Base-by-base conservation (phyloP, 2,113 vertebrate genomes). In the Verasper variegatus region DNA sequence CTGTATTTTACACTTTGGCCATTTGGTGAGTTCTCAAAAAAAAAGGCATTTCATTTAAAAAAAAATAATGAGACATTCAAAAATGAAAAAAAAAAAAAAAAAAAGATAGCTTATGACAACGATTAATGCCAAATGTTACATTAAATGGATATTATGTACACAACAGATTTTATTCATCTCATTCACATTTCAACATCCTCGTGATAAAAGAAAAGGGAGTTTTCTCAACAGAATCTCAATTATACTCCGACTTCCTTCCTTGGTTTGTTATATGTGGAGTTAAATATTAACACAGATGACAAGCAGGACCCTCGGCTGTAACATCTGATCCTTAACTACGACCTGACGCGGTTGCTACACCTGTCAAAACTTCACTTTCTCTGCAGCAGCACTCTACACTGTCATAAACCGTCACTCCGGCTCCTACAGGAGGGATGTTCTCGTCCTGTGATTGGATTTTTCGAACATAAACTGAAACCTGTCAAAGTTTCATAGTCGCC, bases 1-100 rank as follows among this genome's bases (percentile, higher is more conserved):
- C 85, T 90, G 86, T 84, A 94, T 92, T 89, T 89, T 92, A 96
- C 94, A 92, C 94, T 96, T 96, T 97, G 96, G 96, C 96, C 92
- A 93, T 90, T 91, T 90, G 90, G 94, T 90, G 80, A 86, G 86
- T 92, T 93, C 83, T 90, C 83, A 88, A 93, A 91, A 63, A 91
- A 63, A 88, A 89, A 92, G 76, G 90, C 88, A 88, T 90, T 87
- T 92, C 81, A 85, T 81, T 76, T 65, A 72, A 94, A 93, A 91
- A 21, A 85, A 91, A 82, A 72, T 68, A 75, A 72, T 12, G 37
- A 88, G 0, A 89, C 86, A 89, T 88, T 86, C 79, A 88, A 81
- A 93, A 92, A 85, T 20, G 59, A 91, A 91, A 51, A 51, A 51
- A 49, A 3, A 49, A 49, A 1, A 49, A 17, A 4, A 51, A 18